Evolutionary conservation across 1,140 invertebrate genomes (phyloP).

Genomic region (Drosophila kikkawai): DNA sequence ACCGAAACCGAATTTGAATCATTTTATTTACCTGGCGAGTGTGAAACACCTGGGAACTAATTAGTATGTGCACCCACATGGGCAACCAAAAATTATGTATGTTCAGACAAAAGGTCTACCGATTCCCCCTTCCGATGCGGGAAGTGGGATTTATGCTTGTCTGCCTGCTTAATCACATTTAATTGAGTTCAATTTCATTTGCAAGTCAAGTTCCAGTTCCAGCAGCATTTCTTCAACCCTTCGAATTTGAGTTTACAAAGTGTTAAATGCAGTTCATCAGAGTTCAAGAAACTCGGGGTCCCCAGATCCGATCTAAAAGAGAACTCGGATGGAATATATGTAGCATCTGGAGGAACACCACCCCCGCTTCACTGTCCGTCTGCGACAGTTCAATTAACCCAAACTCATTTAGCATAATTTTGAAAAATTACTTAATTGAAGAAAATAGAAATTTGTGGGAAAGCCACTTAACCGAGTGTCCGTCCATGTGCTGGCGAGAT

Average conservation of each 20-base stretch:
- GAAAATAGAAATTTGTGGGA: constrained; percentile 64
- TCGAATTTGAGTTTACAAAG: constrained; percentile 64
- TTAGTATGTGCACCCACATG: constrained; percentile 53
- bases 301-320: constrained; percentile 2
- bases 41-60: constrained; percentile 45
- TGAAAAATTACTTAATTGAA: constrained; percentile 75
- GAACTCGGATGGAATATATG: neutral
- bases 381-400: constrained; percentile 64
- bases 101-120: constrained; percentile 4
- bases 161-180: constrained; percentile 60
- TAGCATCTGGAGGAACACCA: constrained; percentile 14
- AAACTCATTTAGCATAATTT: constrained; percentile 78
- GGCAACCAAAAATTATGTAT: constrained; percentile 7
- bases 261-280: constrained; percentile 63
- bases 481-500: constrained; percentile 21
- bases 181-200: constrained; percentile 69
- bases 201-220: constrained; percentile 26
- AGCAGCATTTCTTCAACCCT: constrained; percentile 17
- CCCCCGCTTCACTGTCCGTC: constrained; percentile 11
- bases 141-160: constrained; percentile 34
- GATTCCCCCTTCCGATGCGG: neutral
- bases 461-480: constrained; percentile 33
- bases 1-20: neutral
- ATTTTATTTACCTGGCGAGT: neutral
- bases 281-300: constrained; percentile 68